A percentile compares a stretch with the other conserved stretches of the same genome.
phyloP scores from a whole-genome alignment of 1,140 invertebrate species.

The Trinorchestia longiramus region DNA sequence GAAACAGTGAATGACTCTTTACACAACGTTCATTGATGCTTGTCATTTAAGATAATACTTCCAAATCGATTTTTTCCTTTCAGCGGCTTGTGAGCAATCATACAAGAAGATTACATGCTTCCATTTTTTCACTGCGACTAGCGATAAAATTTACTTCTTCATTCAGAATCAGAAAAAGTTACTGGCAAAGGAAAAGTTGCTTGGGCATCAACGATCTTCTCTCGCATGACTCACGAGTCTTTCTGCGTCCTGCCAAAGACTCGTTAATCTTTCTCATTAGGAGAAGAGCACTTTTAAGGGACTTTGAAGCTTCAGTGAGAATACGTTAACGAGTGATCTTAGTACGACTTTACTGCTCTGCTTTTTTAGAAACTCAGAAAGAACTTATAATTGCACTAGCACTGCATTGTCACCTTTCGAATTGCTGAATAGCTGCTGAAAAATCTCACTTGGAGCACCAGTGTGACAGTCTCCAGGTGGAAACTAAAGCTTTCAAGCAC shows the following conservation, averaged over 20 bases:
- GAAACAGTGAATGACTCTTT: neutral
- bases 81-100: neutral
- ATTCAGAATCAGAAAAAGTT: neutral
- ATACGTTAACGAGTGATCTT: constrained; percentile 54
- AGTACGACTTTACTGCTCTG: neutral
- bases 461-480: neutral
- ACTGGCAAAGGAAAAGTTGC: neutral
- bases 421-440: neutral
- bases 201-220: neutral
- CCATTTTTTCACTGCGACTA: neutral
- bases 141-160: neutral
- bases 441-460: neutral
- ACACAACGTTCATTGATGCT: neutral
- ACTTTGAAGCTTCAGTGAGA: constrained; percentile 42
- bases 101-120: neutral
- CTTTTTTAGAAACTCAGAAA: neutral
- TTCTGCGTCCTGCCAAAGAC: neutral
- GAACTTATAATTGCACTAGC: constrained; percentile 23
- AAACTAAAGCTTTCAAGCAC: neutral
- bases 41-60: neutral
- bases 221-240: neutral
- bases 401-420: neutral
- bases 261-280: constrained; percentile 49
- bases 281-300: neutral
- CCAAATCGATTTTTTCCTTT: neutral